Conservation (phyloP, 2,113 vertebrate genomes). For the Lophotis ruficrista region DNA sequence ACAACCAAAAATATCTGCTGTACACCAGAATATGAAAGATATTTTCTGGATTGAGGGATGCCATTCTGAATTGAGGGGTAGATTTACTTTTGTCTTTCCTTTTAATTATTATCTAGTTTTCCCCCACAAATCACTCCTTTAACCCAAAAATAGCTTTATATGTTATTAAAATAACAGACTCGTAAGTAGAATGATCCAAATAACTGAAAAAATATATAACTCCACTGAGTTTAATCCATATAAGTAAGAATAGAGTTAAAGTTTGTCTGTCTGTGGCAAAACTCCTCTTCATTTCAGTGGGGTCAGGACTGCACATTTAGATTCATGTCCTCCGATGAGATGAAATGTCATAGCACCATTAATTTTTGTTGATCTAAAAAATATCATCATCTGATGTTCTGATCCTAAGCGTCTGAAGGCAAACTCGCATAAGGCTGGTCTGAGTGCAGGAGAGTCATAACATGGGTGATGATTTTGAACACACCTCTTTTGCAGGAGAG, state of each 20-base stretch:
- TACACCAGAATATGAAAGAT: not conserved
- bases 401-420: not conserved
- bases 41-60: not conserved
- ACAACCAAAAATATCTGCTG: not conserved
- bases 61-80: not conserved
- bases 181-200: not conserved
- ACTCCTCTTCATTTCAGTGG: not conserved
- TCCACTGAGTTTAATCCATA: not conserved
- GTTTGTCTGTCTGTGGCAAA: not conserved
- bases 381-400: not conserved
- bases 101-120: not conserved
- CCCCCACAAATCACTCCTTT: not conserved
- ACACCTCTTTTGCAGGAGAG: not conserved
- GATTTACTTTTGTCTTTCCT: not conserved
- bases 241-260: not conserved
- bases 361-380: conserved; percentile 18
- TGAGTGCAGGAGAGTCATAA: not conserved
- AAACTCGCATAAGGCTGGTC: not conserved
- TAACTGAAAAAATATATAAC: not conserved
- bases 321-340: not conserved
- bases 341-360: not conserved
- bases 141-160: not conserved
- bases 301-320: not conserved
- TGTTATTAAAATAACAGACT: not conserved
- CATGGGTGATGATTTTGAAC: not conserved